Base-by-base conservation (phyloP, 2,113 vertebrate species). In the Eptesicus fuscus region DNA sequence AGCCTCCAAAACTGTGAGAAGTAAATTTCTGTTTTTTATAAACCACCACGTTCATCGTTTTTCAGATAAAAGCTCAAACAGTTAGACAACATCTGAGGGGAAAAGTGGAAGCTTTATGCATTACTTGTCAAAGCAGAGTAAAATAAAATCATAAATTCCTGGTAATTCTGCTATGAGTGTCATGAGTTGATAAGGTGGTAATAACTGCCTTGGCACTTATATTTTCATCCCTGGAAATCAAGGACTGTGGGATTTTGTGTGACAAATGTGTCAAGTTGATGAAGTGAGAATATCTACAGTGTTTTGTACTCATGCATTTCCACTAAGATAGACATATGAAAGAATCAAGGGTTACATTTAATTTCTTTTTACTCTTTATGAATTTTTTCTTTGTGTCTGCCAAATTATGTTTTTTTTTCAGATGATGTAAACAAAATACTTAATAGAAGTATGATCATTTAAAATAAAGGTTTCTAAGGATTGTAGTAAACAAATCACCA, bases 391-490 rank as follows among this genome's bases (percentile, higher is more conserved):
- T 86, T 84, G 23, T 80, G 17, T 9, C 25, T 94, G 9, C 1
- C 83, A 77, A 87, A 69, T 93, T 70, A 78, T 59, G 67, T 86
- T 78, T n/a, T 89, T 79, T 71, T 91, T 85, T 2, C 8, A 78
- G 69, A 44, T 18, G 25, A 63, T 90, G 7, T 91, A 93, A 94
- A 94, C 56, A 95, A 92, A 92, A 83, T 59, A 93, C 16, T 86
- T 74, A 83, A 35, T 14, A 30, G 5, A 20, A 70, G n/a, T 83
- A 23, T 87, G 35, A 85, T 83, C 56, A 88, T 93, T 96, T 53
- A 95, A 91, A 94, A 65, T 47, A 44, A 91, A 74, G 40, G 4
- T 86, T 65, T 89, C 53, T 42, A 85, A 89, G 17, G 23, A 49
- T 7, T 63, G 2, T 17, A 69, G 28, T 71, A 63, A n/a, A n/a